These are phyloP conservation scores for Odontocerum albicorne DNA, from an alignment of 2,888 invertebrate species.

Conservation along the genomic window DNA sequence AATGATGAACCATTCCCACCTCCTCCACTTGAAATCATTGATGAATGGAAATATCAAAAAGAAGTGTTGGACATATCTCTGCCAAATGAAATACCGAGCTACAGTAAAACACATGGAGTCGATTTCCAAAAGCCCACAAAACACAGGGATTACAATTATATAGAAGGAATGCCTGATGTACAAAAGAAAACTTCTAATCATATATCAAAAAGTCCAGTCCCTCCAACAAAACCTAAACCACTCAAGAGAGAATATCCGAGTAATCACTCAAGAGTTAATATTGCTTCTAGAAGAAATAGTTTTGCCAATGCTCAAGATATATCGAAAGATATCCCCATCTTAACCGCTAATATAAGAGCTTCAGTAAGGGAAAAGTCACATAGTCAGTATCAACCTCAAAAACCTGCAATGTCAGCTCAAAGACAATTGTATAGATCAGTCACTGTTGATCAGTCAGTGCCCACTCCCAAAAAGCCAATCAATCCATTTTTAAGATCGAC, in stretches of 20 bases:
- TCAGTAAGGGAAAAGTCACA: conserved; percentile 32
- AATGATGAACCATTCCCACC: conserved; percentile 69
- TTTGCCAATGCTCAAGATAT: conserved; percentile 27
- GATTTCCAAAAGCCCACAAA: conserved; percentile 14
- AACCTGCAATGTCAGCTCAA: conserved; percentile 29
- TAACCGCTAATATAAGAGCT: conserved; percentile 28
- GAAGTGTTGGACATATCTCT: conserved; percentile 22
- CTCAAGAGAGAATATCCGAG: conserved; percentile 28
- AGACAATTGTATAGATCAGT: conserved; percentile 29
- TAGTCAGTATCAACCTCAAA: conserved; percentile 15
- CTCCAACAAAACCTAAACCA: conserved; percentile 19
- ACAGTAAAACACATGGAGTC: conserved; percentile 10
- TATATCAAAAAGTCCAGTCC: conserved; percentile 2
- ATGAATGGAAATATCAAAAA: conserved; percentile 32
- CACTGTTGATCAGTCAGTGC: conserved; percentile 26
- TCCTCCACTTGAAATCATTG: conserved; percentile 46
- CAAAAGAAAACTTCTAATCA: conserved; percentile 7
- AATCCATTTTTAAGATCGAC: conserved; percentile 38
- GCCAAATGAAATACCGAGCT: conserved; percentile 6
- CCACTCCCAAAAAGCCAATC: conserved; percentile 30
- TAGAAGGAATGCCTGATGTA: conserved; percentile 3
- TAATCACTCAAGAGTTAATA: conserved; percentile 17
- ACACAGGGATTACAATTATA: conserved; percentile 9
- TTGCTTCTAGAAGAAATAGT: conserved; percentile 26
- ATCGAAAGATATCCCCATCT: conserved; percentile 17